Evolutionary conservation across 2,888 invertebrate species (phyloP).

Genomic region (Ceriagrion tenellum): DNA sequence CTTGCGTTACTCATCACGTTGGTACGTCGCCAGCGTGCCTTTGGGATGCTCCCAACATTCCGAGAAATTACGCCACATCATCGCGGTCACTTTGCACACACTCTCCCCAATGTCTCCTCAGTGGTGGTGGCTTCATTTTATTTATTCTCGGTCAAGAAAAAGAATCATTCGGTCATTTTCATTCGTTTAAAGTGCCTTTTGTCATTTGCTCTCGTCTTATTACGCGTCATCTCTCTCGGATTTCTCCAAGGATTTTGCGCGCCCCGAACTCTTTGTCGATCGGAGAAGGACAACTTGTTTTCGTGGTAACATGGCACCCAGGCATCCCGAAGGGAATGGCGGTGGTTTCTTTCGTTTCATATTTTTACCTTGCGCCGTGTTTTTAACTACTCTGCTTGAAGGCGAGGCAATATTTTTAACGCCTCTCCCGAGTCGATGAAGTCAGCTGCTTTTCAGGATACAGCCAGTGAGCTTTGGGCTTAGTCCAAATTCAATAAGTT

Average conservation of each 20-base stretch:
- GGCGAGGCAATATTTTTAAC: conserved; percentile 43
- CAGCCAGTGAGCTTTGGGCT: conserved; percentile 14
- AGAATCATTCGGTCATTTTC: background rate
- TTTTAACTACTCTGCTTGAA: conserved; percentile 38
- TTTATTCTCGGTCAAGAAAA: background rate
- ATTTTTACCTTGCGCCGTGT: background rate
- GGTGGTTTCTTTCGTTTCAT: background rate
- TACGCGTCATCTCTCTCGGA: background rate
- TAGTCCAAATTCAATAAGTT: conserved; percentile 57
- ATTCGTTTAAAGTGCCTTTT: background rate
- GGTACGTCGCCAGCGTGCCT: conserved; percentile 33
- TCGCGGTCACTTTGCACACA: background rate
- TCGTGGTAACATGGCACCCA: background rate
- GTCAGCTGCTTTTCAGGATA: conserved; percentile 61
- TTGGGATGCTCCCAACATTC: conserved; percentile 46
- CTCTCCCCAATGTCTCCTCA: background rate
- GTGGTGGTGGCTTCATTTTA: background rate
- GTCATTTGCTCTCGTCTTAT: background rate
- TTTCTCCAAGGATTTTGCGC: background rate
- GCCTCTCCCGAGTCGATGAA: conserved; percentile 47
- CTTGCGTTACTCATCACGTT: conserved; percentile 53
- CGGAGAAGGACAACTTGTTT: background rate
- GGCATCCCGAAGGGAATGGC: background rate
- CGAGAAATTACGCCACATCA: conserved; percentile 38
- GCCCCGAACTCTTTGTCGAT: background rate